Conservation (phyloP, 2,888 invertebrate species). For the Sinopyrophorus schimmeli region DNA sequence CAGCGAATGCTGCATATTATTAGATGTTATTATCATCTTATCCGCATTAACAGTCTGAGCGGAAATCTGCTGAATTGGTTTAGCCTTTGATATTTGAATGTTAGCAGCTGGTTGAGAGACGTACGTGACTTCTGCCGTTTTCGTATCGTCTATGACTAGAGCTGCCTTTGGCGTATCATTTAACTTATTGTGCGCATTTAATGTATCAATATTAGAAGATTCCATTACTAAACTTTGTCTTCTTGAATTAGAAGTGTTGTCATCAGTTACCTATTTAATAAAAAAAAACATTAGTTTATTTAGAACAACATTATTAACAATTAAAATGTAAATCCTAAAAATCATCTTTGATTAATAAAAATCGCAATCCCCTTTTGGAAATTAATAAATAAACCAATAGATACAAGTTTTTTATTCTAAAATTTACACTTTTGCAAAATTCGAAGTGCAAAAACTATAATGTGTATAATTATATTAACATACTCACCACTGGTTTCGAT, state of each 20-base stretch:
- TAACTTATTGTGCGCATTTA: constrained; percentile 31
- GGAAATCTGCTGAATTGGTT: constrained; percentile 49
- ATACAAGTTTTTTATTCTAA: no score
- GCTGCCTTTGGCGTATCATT: constrained; percentile 34
- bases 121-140: constrained; percentile 44
- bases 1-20: constrained; percentile 54
- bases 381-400: no score
- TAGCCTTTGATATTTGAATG: constrained; percentile 40
- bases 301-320: no score
- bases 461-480: background rate
- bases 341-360: no score
- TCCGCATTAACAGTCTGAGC: constrained; percentile 57
- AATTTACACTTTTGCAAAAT: background rate
- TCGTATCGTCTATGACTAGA: constrained; percentile 61
- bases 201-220: constrained; percentile 47
- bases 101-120: constrained; percentile 35
- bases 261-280: no score
- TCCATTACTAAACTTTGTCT: constrained; percentile 36
- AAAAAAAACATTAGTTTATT: no score
- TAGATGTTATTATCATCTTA: constrained; percentile 56
- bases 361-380: no score
- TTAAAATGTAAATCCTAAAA: no score
- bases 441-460: background rate
- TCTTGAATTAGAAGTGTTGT: constrained; percentile 20
- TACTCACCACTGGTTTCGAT: constrained; percentile 18